Conservation (phyloP, 2,113 vertebrate genomes). For the Phrynosoma blainvillii region DNA sequence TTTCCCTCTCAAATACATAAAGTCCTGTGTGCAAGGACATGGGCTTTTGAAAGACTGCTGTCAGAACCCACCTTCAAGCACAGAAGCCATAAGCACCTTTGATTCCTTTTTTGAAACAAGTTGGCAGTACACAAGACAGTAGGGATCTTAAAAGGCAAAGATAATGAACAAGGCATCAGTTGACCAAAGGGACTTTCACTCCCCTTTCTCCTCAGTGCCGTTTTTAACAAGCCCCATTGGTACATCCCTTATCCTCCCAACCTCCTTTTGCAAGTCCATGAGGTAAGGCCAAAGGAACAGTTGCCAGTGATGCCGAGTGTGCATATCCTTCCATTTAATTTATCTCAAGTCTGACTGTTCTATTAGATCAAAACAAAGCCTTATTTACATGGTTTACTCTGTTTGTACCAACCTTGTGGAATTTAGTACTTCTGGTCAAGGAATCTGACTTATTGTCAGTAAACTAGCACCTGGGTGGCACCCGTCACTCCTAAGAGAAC, state of each 20-base stretch:
- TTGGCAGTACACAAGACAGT: not conserved
- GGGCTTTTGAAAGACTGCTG: not conserved
- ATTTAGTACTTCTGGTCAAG: constrained; percentile 4
- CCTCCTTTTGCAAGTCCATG: not conserved
- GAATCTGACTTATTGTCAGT: not conserved
- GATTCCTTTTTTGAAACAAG: not conserved
- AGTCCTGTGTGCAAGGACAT: not conserved
- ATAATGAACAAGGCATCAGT: no score
- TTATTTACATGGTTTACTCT: not conserved
- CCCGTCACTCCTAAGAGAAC: not conserved
- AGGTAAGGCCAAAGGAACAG: not conserved
- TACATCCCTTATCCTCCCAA: not conserved
- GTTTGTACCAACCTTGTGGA: not conserved
- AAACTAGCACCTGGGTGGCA: not conserved
- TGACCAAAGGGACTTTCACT: no score
- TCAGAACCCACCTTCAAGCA: not conserved
- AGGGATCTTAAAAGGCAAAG: not conserved
- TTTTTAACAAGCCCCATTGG: not conserved
- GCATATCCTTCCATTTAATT: not conserved
- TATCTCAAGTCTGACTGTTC: not conserved
- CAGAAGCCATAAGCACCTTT: not conserved
- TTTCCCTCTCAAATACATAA: not conserved
- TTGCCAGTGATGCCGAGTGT: not conserved
- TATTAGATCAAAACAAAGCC: constrained; percentile 2
- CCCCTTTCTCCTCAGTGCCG: not conserved